Percentiles rank a stretch among this genome's conserved stretches.
Conservation (phyloP, 2,797 vertebrate genomes). For the Xenopus petersii region DNA sequence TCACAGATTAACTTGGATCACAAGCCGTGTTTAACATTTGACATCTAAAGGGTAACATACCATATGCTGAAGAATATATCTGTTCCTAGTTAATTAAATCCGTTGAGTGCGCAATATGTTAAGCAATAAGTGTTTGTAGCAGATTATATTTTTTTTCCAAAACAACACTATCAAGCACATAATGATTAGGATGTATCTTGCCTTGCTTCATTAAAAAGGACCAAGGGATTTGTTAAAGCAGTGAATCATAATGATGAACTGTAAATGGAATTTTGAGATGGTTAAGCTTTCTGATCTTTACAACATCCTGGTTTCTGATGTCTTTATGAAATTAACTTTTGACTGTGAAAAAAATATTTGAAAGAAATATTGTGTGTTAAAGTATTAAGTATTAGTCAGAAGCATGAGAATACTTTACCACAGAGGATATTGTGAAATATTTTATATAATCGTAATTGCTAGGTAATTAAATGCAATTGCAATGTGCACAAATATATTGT, state of each 20-base stretch:
- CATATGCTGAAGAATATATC: slow-evolving; percentile 62
- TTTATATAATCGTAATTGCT: no score
- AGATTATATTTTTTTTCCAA: slow-evolving; percentile 59
- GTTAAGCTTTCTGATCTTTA: neutral
- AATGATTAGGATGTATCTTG: slow-evolving; percentile 39
- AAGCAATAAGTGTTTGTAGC: slow-evolving; percentile 57
- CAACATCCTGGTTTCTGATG: neutral
- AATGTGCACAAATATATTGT: no score
- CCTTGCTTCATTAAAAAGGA: slow-evolving; percentile 24
- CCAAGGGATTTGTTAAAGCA: slow-evolving; percentile 31
- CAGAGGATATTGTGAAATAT: no score
- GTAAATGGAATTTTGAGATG: neutral
- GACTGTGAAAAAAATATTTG: no score
- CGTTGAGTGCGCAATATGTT: slow-evolving; percentile 57
- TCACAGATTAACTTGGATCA: slow-evolving; percentile 63
- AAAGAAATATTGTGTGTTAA: no score
- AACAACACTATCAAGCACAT: slow-evolving; percentile 34
- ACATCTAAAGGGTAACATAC: slow-evolving; percentile 62
- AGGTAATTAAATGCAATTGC: no score
- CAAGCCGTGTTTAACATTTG: slow-evolving; percentile 58
- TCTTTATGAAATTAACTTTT: neutral
- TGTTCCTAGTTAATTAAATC: slow-evolving; percentile 67
- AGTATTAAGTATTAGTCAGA: no score
- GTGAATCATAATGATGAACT: slow-evolving; percentile 9
- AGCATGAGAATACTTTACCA: no score